Evolutionary conservation across 2,888 invertebrate species (phyloP), one percentile per base, ranked within the genome.

Genomic region (Cantharis rufa): DNA sequence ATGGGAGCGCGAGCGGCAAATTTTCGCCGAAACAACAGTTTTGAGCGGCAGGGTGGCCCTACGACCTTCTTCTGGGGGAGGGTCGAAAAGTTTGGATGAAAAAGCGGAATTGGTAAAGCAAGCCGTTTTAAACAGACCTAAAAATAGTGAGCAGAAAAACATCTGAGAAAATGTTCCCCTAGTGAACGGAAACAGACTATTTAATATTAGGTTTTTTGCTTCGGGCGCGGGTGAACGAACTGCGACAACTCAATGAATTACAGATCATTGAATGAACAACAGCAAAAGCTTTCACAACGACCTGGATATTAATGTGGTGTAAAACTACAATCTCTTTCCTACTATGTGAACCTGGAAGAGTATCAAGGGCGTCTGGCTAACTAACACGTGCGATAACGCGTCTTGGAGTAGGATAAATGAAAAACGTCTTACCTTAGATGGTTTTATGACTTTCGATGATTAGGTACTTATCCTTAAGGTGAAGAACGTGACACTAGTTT

Each of bases 221-320:
- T 79, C 80, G 80, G 81, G 82, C 81, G 81, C 80, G 79, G 84
- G 84, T 85, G 84, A 85, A 85, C 84, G 85, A 85, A 85, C 85
- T 83, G 80, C 74, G 80, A 79, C 81, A 79, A 77, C 82, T 82
- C 82, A 83, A 83, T 84, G 83, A 82, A 82, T 80, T 82, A 81
- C 80, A 81, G 79, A 79, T 79, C 79, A 79, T 80, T 82, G 81
- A 83, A 82, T 82, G 82, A 82, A 82, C 78, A 80, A 80, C 80
- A 79, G 70, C 71, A 70, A 76, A 71, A 76, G 79, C 78, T 80
- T 81, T 82, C 81, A 78, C 79, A 82, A 84, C 83, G 84, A 85
- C 83, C 85, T 86, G 86, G 85, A 85, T 86, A 86, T 85, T 82
- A 83, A 80, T 82, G 82, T 80, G 82, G 80, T 85, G 86, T 86